These are phyloP conservation scores for Tipula helvola DNA, from an alignment of 2,888 invertebrate species.

Conservation along the genomic window DNA sequence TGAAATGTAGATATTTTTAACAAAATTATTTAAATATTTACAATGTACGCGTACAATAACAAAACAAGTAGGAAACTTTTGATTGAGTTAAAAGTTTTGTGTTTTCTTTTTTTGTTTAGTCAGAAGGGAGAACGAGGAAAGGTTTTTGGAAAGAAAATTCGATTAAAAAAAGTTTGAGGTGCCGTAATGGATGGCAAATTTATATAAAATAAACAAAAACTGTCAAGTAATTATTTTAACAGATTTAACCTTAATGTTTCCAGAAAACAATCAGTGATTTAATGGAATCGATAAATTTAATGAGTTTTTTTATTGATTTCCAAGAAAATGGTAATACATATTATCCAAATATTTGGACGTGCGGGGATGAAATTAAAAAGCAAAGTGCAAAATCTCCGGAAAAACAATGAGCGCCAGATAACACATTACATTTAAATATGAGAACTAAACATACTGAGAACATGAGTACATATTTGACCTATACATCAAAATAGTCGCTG, in stretches of 20 bases:
- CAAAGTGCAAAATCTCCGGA: too few species aligned
- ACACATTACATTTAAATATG: too few species aligned
- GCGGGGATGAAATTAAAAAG: too few species aligned
- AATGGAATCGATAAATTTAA: neutral
- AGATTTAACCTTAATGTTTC: neutral
- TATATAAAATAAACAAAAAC: neutral
- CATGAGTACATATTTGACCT: too few species aligned
- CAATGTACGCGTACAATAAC: neutral
- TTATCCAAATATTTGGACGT: too few species aligned
- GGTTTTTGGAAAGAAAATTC: neutral
- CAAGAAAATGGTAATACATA: too few species aligned
- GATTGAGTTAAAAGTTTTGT: neutral
- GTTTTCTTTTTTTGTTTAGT: neutral
- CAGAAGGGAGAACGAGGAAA: neutral
- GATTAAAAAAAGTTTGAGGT: constrained; percentile 4
- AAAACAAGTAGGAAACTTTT: neutral
- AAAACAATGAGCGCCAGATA: too few species aligned
- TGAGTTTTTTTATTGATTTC: too few species aligned
- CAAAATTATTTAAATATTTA: neutral
- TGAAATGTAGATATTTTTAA: neutral
- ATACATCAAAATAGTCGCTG: too few species aligned
- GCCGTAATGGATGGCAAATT: neutral
- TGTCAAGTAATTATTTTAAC: neutral
- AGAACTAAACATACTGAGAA: too few species aligned
- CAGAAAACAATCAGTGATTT: neutral